phyloP scores from a whole-genome alignment of 2,113 vertebrate genomes.

The Heptranchias perlo region DNA sequence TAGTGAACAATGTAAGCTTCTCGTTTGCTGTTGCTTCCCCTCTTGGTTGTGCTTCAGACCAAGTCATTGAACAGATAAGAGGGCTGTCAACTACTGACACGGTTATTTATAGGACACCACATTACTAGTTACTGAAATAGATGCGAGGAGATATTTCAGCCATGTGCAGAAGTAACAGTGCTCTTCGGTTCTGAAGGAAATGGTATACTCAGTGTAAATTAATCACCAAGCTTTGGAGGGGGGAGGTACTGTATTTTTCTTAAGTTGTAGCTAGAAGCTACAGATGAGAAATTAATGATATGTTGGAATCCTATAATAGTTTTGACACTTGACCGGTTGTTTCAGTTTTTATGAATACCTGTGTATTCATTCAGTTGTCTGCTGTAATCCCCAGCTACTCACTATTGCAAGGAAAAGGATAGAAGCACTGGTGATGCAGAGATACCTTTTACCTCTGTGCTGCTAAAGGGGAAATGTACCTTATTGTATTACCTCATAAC shows the following conservation, averaged over 20 bases:
- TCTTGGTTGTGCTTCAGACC: neutral
- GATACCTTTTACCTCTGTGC: neutral
- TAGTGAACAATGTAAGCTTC: neutral
- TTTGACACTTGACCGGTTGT: neutral
- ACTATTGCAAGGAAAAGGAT: neutral
- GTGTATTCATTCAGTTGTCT: neutral
- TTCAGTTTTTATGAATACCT: neutral
- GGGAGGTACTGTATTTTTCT: neutral
- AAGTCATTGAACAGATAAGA: neutral
- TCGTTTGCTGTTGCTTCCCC: neutral
- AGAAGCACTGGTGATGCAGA: neutral
- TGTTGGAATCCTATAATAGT: neutral
- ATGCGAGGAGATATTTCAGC: constrained; percentile 1
- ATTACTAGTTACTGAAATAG: neutral
- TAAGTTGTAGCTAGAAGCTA: neutral
- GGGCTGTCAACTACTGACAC: neutral
- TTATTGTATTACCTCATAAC: neutral
- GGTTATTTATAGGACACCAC: neutral
- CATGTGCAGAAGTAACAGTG: neutral
- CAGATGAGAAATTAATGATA: neutral
- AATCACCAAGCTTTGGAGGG: neutral
- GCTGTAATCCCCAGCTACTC: neutral
- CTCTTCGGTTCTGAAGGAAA: neutral
- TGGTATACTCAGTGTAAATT: neutral
- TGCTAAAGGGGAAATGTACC: neutral